Base-by-base conservation (phyloP, 2,797 vertebrate genomes). In the Thripadectes ignobilis region DNA sequence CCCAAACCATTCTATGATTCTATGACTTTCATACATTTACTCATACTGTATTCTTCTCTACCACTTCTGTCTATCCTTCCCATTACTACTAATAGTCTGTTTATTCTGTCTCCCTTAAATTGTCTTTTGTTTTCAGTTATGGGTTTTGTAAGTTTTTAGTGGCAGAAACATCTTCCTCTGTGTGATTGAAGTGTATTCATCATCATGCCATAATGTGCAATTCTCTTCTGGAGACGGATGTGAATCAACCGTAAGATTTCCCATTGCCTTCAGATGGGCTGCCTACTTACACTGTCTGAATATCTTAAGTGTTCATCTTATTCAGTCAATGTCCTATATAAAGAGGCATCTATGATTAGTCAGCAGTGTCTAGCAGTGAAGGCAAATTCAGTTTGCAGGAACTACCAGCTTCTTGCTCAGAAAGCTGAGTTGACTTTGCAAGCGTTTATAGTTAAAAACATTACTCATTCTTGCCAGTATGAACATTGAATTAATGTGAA, bases 311-410 rank as follows among this genome's bases (percentile, higher is more conserved):
- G 51, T 59, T 78, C 27, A 48, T 34, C 12, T 71, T 76, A 73
- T 63, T 94, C 75, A 81, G 85, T 79, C 77, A 57, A 14, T 30
- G 41, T 52, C 52, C 32, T 71, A 57, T 12, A 63, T 63, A 87
- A 94, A 45, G 22, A 90, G 16, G 8, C 71, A 76, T 84, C 81
- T 85, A 59, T 65, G 65, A 62, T 89, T 80, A 88, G 62, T 85
- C 90, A 95, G 59, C 48, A 85, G 21, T 41, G 45, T 55, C 22
- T 88, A 86, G 30, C 12, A 75, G 14, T 27, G 13, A 20, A 94
- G 22, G 43, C 8, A 81, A 86, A 76, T 21, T 79, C 65, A 48
- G 51, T 63, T 52, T 88, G 15, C 39, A 88, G 63, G 34, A 91
- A 22, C 26, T 18, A 23, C 19, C 32, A 73, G 10, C 6, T 69